These are phyloP conservation scores for Lottia gigantea DNA, from an alignment of 2,888 invertebrate species.

Conservation along the genomic window DNA sequence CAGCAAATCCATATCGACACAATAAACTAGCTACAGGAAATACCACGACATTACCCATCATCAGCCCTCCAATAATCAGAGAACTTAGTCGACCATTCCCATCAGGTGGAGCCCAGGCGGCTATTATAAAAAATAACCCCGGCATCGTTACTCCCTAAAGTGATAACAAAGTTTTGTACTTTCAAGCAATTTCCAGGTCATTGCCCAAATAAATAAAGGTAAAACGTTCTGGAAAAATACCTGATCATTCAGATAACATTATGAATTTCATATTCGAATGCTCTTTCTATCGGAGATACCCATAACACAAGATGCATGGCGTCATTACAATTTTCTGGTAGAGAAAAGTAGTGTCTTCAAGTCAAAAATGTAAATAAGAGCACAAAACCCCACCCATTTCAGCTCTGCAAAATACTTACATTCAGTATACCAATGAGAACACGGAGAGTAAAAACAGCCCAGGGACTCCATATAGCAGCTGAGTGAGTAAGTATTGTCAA, in stretches of 20 bases:
- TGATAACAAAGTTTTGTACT: neutral
- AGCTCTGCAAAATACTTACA: slow-evolving; percentile 32
- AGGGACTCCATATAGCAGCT: slow-evolving; percentile 39
- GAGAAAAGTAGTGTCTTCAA: too few species aligned
- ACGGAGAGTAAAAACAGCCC: slow-evolving; percentile 42
- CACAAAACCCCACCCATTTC: too few species aligned
- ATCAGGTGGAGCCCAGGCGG: slow-evolving; percentile 86
- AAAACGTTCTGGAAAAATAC: too few species aligned
- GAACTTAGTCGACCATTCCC: slow-evolving; percentile 70
- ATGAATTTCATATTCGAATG: too few species aligned
- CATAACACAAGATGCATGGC: too few species aligned
- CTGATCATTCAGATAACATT: too few species aligned
- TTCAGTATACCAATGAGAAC: slow-evolving; percentile 46
- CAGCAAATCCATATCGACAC: slow-evolving; percentile 72
- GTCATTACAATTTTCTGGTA: too few species aligned
- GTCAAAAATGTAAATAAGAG: too few species aligned
- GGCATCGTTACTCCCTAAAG: neutral
- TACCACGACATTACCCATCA: slow-evolving; percentile 88
- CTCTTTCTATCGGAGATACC: too few species aligned
- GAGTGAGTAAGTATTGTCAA: slow-evolving; percentile 45
- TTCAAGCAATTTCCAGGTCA: too few species aligned
- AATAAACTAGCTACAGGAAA: slow-evolving; percentile 85
- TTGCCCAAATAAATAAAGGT: too few species aligned
- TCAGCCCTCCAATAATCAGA: slow-evolving; percentile 75
- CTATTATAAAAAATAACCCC: neutral